phyloP scores from a whole-genome alignment of 2,797 vertebrate species.

The Sternarchorhynchus goeldii region DNA sequence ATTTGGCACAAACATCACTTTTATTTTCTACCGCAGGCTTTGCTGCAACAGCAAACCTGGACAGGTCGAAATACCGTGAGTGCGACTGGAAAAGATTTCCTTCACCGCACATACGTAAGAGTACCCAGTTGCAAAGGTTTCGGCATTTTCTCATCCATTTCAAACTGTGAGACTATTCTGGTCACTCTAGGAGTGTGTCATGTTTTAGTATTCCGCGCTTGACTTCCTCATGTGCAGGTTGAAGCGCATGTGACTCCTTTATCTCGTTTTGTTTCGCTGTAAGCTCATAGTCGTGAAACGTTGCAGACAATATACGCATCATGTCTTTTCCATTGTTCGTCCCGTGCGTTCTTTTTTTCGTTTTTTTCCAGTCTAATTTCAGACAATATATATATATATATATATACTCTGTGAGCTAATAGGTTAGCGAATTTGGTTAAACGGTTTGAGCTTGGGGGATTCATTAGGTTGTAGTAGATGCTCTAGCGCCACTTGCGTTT shows the following conservation, averaged over 20 bases:
- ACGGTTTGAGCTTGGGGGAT: background rate
- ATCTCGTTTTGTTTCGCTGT: background rate
- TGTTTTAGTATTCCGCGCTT: slow-evolving; percentile 5
- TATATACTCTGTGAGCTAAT: too few species aligned
- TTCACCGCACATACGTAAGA: too few species aligned
- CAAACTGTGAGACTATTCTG: background rate
- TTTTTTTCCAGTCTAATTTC: too few species aligned
- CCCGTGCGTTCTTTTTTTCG: background rate
- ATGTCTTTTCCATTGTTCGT: background rate
- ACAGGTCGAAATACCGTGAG: background rate
- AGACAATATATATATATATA: too few species aligned
- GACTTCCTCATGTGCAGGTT: slow-evolving; percentile 22
- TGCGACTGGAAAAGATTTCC: background rate
- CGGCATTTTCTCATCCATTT: background rate
- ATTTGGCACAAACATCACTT: slow-evolving; percentile 15
- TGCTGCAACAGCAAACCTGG: background rate
- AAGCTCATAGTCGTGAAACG: background rate
- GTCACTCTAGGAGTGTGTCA: slow-evolving; percentile 1
- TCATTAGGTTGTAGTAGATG: background rate
- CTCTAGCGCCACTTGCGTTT: background rate
- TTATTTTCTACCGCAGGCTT: background rate
- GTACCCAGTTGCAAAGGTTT: background rate
- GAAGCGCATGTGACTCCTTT: slow-evolving; percentile 33
- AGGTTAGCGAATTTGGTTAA: background rate
- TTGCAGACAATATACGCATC: background rate